Evolutionary conservation across 2,888 invertebrate species (phyloP), one percentile per base, ranked within the genome.

Genomic region (Cabera pusaria): DNA sequence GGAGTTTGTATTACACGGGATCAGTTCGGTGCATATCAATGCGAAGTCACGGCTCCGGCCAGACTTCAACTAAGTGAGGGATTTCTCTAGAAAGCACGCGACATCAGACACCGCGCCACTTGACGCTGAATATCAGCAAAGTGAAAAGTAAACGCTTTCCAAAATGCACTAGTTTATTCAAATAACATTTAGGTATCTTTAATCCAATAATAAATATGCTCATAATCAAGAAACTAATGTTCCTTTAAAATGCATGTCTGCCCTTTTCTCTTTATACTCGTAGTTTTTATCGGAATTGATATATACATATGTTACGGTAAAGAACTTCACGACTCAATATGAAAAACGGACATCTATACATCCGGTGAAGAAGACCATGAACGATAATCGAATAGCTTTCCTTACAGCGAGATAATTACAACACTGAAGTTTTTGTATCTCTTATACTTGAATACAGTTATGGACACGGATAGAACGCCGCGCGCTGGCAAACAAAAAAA

Each of bases 341-440:
- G n/a, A n/a, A n/a, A n/a, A n/a, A n/a, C n/a, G n/a, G n/a, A 14
- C 3, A 14, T 14, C 14, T 59, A 66, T 73, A 75, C 80, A 83
- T 84, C 81, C 81, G 78, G 69, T 62, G 59, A 57, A 59, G 63
- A 71, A 74, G 57, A 73, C 74, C 76, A 85, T 79, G 82, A 83
- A 83, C 78, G n/a, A n/a, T n/a, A 81, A 81, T 80, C 73, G 74
- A 74, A 72, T 61, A 64, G 71, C 72, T 69, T 72, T 67, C 66
- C 62, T 62, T 65, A 66, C 68, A 70, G 64, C 64, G 62, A 72
- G 69, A 74, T 80, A 81, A 79, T 81, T 77, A 76, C 68, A 42
- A 49, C 51, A 52, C 56, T 52, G 40, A 59, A 64, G 65, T 63
- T 62, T 65, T 57, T 62, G 52, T 61, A 42, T 57, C 49, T 42